These are phyloP conservation scores for Ichneumon xanthorius DNA, from an alignment of 2,888 invertebrate genomes.

Conservation along the genomic window DNA sequence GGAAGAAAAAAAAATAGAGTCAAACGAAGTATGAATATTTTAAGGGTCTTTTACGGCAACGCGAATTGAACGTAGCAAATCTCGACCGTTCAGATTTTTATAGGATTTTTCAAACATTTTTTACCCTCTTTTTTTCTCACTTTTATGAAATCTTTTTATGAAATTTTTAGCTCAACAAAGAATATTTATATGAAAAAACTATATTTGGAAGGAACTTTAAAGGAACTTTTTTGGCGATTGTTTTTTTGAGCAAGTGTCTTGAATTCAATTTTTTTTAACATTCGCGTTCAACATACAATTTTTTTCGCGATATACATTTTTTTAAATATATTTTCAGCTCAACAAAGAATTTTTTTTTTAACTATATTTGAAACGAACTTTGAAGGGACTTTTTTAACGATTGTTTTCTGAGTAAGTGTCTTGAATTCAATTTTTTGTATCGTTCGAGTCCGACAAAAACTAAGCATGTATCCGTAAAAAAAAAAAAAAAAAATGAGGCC, in stretches of 20 bases:
- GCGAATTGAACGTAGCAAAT: not conserved
- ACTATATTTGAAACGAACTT: not conserved
- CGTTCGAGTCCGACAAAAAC: not conserved
- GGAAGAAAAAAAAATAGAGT: slow-evolving; percentile 30
- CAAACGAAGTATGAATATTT: slow-evolving; percentile 3
- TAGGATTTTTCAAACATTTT: not conserved
- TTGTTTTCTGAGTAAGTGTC: not conserved
- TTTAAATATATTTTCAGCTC: not conserved
- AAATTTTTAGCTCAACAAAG: not conserved
- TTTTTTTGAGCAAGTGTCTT: not conserved
- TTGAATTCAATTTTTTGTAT: not conserved
- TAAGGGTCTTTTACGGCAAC: not conserved
- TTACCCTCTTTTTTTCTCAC: not conserved
- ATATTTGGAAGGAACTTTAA: not conserved
- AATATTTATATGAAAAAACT: not conserved
- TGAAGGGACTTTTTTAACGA: not conserved
- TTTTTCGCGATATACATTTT: too few species aligned
- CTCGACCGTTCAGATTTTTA: not conserved
- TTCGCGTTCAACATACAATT: not conserved
- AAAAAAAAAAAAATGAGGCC: slow-evolving; percentile 46
- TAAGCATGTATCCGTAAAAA: not conserved
- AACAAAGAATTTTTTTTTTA: not conserved
- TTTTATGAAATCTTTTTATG: too few species aligned
- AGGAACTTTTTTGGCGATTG: not conserved
- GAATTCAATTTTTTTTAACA: not conserved